These are phyloP conservation scores for Epinephelus moara DNA, from an alignment of 2,113 vertebrate species.

Conservation along the genomic window DNA sequence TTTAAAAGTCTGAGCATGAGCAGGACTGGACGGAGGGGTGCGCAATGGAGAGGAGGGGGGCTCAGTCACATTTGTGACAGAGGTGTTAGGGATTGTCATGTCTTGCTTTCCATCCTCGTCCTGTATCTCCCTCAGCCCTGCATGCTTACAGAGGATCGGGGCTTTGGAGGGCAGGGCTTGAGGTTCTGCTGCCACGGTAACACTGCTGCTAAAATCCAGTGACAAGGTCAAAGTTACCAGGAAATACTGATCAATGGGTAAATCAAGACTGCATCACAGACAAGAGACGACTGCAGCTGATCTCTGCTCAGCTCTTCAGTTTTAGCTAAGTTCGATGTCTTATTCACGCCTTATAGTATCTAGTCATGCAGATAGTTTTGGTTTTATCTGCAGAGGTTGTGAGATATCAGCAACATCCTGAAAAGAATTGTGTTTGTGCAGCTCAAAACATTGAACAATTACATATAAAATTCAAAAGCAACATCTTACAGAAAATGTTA, in stretches of 20 bases:
- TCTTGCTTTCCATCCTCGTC: slow-evolving; percentile 59
- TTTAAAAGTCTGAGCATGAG: slow-evolving; percentile 76
- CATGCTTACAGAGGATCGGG: slow-evolving; percentile 61
- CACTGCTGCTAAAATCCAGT: slow-evolving; percentile 76
- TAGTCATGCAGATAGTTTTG: not conserved
- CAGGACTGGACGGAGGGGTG: slow-evolving; percentile 62
- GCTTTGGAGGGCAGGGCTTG: slow-evolving; percentile 68
- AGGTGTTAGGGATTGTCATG: slow-evolving; percentile 10
- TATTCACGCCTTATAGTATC: not conserved
- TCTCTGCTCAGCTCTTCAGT: not conserved
- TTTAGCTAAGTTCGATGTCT: not conserved
- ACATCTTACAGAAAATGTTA: too few species aligned
- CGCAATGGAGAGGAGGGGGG: slow-evolving; percentile 73
- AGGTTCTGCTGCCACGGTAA: slow-evolving; percentile 69
- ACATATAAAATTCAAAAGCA: too few species aligned
- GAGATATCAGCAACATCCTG: too few species aligned
- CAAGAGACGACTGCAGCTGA: slow-evolving; percentile 21
- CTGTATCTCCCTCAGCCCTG: slow-evolving; percentile 60
- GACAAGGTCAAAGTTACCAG: slow-evolving; percentile 69
- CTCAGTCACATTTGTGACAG: slow-evolving; percentile 65
- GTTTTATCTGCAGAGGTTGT: not conserved
- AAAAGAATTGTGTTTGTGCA: too few species aligned
- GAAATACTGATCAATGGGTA: slow-evolving; percentile 21
- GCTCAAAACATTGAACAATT: too few species aligned
- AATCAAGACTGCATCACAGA: slow-evolving; percentile 34